Conservation (phyloP, 2,113 vertebrate species). For the Syrrhaptes paradoxus region DNA sequence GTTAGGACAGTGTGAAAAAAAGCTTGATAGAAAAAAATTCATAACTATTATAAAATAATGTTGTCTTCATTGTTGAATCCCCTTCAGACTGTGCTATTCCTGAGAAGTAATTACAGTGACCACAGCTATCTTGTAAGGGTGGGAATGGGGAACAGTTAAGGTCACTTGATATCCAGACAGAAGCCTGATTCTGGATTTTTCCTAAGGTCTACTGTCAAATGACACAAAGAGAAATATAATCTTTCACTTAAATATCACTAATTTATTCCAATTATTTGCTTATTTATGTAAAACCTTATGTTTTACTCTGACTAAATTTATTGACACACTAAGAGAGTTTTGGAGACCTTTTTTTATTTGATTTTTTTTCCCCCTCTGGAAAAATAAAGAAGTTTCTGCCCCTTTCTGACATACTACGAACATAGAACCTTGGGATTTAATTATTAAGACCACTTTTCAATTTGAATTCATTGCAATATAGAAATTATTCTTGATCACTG, state of each 20-base stretch:
- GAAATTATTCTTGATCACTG: not conserved
- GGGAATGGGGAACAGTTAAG: not conserved
- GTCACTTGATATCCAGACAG: not conserved
- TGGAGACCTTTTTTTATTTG: fast-evolving
- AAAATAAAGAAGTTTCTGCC: not conserved
- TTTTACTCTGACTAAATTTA: not conserved
- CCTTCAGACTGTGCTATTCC: not conserved
- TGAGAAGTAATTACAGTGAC: not conserved
- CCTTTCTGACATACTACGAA: not conserved
- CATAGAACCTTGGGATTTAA: not conserved
- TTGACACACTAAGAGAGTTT: not conserved
- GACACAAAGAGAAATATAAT: not conserved
- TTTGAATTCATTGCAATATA: not conserved
- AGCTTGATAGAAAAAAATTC: not conserved
- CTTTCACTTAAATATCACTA: not conserved
- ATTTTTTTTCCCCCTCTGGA: not conserved
- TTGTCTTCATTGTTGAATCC: not conserved
- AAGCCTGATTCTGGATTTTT: not conserved
- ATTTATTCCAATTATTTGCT: not conserved
- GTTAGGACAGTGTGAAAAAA: not conserved
- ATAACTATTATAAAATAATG: not conserved
- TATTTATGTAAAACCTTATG: not conserved
- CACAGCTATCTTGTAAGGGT: not conserved
- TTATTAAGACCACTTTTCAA: not conserved
- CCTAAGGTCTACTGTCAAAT: not conserved